Conservation (phyloP, 2,113 vertebrate genomes). For the Lathamus discolor region DNA sequence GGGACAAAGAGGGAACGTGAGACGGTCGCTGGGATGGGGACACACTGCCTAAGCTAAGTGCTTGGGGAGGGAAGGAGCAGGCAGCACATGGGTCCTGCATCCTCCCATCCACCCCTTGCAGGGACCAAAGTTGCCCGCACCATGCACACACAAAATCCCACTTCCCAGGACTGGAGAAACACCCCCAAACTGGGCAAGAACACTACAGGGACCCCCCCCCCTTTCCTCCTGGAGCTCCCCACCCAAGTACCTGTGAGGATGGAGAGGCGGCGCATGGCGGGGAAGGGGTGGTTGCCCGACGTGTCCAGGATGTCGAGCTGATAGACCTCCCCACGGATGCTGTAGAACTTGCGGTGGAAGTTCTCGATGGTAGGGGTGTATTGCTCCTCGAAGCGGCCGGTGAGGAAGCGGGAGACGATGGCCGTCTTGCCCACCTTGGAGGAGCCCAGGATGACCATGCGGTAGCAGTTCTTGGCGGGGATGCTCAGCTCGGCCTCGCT, state of each 20-base stretch:
- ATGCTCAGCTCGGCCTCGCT: constrained; percentile 88
- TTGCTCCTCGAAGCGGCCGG: constrained; percentile 91
- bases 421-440: constrained; percentile 98
- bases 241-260: constrained; percentile 90
- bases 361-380: constrained; percentile 98
- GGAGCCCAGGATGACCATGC: constrained; percentile 97
- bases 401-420: constrained; percentile 96
- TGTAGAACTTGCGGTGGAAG: constrained; percentile 98
- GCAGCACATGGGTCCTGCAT: neutral
- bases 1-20: neutral
- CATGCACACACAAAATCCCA: neutral
- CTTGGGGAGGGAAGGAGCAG: neutral
- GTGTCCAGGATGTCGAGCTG: constrained; percentile 97
- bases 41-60: neutral
- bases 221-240: neutral
- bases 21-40: neutral
- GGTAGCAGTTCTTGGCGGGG: constrained; percentile 94
- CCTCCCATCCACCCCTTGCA: neutral
- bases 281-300: constrained; percentile 94
- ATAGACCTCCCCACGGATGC: constrained; percentile 94
- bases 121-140: neutral
- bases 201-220: neutral
- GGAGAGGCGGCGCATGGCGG: constrained; percentile 95
- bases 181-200: neutral
- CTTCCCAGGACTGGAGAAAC: neutral